A percentile compares a stretch with the other conserved stretches of the same genome.
These are phyloP conservation scores for Hydropsyche betteni DNA, from an alignment of 2,888 invertebrate species.

Conservation along the genomic window DNA sequence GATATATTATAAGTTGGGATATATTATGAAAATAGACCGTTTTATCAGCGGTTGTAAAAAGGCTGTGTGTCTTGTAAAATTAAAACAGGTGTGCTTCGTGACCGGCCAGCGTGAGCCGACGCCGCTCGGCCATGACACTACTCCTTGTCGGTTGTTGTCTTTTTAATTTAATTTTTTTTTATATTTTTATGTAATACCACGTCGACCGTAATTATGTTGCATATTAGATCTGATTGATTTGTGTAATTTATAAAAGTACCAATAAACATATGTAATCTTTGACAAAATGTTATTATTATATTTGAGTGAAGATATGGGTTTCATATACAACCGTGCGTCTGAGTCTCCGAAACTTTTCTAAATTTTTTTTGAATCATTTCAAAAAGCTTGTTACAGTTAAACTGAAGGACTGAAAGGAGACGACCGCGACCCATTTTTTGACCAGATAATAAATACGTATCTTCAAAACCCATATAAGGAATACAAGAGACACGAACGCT, in stretches of 20 bases:
- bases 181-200: conserved; percentile 19
- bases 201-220: not conserved
- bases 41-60: conserved; percentile 19
- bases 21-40: not conserved
- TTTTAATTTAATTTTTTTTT: conserved; percentile 20
- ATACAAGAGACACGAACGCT: conserved; percentile 15
- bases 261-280: not conserved
- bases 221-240: not conserved
- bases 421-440: conserved; percentile 37
- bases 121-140: conserved; percentile 36
- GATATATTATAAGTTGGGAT: conserved; percentile 3
- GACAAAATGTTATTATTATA: not conserved
- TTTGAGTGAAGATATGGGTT: not conserved
- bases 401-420: conserved; percentile 35
- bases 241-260: not conserved
- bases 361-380: no score
- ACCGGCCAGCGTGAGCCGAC: conserved; percentile 31
- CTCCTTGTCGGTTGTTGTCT: conserved; percentile 31
- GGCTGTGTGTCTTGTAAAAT: conserved; percentile 25
- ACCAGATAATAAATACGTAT: conserved; percentile 26
- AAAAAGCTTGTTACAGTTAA: not conserved
- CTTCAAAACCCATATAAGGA: conserved; percentile 19
- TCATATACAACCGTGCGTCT: no score
- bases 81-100: conserved; percentile 24
- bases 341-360: no score